phyloP scores from a whole-genome alignment of 2,888 invertebrate species.

The Charanyca ferruginea region DNA sequence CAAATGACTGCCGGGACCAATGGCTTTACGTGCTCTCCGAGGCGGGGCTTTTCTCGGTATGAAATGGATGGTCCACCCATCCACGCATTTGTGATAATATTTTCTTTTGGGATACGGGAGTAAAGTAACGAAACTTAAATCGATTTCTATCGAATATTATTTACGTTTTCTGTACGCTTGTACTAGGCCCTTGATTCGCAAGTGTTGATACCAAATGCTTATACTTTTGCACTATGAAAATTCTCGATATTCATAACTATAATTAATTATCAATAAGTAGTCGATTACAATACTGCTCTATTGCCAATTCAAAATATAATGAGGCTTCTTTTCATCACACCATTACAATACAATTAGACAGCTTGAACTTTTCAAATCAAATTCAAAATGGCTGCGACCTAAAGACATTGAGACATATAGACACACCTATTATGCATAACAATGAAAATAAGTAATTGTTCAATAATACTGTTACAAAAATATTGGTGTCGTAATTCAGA shows the following conservation, averaged over 20 bases:
- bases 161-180: no score
- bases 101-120: no score
- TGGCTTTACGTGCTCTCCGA: no score
- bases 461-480: constrained; percentile 48
- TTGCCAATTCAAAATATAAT: constrained; percentile 25
- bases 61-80: no score
- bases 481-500: constrained; percentile 63
- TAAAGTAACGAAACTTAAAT: no score
- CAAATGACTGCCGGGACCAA: no score
- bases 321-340: constrained; percentile 19
- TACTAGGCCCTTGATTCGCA: no score
- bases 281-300: background rate
- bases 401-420: constrained; percentile 32
- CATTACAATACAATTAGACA: constrained; percentile 18
- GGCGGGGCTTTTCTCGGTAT: no score
- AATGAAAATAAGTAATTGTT: constrained; percentile 59
- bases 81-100: no score
- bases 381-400: constrained; percentile 53
- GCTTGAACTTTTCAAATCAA: constrained; percentile 51
- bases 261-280: background rate
- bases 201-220: no score
- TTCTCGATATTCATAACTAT: background rate
- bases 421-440: constrained; percentile 54
- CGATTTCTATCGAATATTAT: no score
- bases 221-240: background rate